Base-by-base conservation (phyloP, 2,888 invertebrate species). In the Belgica antarctica region DNA sequence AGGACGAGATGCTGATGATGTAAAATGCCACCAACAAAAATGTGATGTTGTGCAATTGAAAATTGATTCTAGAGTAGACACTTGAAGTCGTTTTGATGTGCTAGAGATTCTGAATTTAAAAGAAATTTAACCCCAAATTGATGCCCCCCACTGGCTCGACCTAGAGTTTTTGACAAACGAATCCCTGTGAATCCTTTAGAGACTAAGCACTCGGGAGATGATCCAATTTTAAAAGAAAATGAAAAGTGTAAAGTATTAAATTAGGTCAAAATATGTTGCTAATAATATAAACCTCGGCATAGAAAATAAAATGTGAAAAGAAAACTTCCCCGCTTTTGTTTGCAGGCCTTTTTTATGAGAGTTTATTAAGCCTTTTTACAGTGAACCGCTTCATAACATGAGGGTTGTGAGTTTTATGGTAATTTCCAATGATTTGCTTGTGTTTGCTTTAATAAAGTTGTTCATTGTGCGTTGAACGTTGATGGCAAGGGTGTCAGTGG, bases 241-340 rank as follows among this genome's bases (percentile, higher is more conserved):
- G 4, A 19, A 27, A 59, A 59, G 24, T n/a, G n/a, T n/a, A n/a
- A n/a, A 24, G 22, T 27, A 31, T 68, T 47, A 27, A 68, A 47
- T 57, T 47, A 66, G 47, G 47, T 66, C 47, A 66, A 57, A 68
- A 68, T 68, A 68, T 68, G 68, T 68, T 68, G 68, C 57, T 68
- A 68, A 68, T 68, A 68, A 57, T 15, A 27, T 15, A 17, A 52
- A 52, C 22, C 52, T 52, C 19, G 17, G 7, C 19, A 31, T 31
- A 31, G 34, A 52, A 52, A 52, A 52, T 52, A 52, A 52, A 52
- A 52, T 52, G 3, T 52, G 22, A 52, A 52, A 41, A 22, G 22
- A 52, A 19, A 52, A 52, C 17, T 19, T n/a, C 52, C n/a, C 52
- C 7, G 22, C 52, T n/a, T 52, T 52, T 52, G 52, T 52, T 52